Conservation (phyloP, 2,113 vertebrate species). For the Climacteris rufus region DNA sequence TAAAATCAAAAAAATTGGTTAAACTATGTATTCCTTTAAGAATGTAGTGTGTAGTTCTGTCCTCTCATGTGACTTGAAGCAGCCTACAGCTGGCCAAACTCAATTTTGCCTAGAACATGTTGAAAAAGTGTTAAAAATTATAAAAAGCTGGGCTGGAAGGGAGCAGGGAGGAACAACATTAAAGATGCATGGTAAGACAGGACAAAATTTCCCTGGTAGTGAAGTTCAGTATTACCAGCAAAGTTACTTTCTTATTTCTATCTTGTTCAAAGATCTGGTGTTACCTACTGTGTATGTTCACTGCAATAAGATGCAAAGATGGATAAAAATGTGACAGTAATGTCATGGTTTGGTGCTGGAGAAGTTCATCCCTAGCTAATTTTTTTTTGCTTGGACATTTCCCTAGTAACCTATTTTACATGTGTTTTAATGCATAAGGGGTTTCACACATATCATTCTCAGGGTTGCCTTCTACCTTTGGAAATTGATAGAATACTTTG, state of each 20-base stretch:
- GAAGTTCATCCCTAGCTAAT: background rate
- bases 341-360: background rate
- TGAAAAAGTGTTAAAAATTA: background rate
- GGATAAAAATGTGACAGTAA: background rate
- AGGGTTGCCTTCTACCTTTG: background rate
- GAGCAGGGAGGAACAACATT: rapidly evolving
- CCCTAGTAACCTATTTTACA: background rate
- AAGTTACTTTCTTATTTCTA: background rate
- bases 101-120: background rate
- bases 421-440: background rate
- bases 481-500: background rate
- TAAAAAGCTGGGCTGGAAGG: background rate
- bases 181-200: background rate
- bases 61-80: background rate
- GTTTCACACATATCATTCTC: background rate
- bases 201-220: background rate
- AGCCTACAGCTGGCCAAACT: background rate
- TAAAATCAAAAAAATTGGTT: background rate
- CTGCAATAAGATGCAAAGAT: background rate
- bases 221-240: background rate
- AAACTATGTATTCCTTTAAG: background rate
- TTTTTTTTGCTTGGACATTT: background rate
- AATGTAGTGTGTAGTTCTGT: background rate
- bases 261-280: background rate
- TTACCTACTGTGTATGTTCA: background rate